Base-by-base conservation (phyloP, 1,140 invertebrate genomes). In the Teleogryllus occipitalis region DNA sequence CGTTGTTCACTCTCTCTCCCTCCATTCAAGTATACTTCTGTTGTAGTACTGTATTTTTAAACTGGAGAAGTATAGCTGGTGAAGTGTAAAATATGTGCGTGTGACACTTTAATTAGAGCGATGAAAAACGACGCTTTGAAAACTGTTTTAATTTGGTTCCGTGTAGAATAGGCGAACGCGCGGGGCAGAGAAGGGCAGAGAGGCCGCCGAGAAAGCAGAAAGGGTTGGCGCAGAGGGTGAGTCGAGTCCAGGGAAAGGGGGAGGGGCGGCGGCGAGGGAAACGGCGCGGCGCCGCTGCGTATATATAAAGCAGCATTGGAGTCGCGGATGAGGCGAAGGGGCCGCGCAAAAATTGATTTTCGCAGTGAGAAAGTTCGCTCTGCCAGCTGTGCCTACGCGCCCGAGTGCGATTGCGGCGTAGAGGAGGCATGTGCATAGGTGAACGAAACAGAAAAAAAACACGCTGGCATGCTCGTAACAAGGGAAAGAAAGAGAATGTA, bases 71-170 rank as follows among this genome's bases (percentile, higher is more conserved):
- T 48, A 77, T 76, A 80, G 48, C 79, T 77, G 76, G 79, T 80
- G 79, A 80, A 80, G 73, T 80, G 79, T 80, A 80, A 77, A 80
- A 80, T 80, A 80, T 80, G 79, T 80, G 79, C 75, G 75, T 77
- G 79, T 80, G 79, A 80, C 79, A 80, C 79, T 80, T 80, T 80
- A 80, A 80, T 80, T 80, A 80, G 79, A 46, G 75, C 8, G 75
- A 77, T 80, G 79, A 80, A 80, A 80, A 80, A 80, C 79, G 79
- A 80, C 73, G 75, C 79, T 80, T 80, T 80, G 79, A 80, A 80
- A 80, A 80, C 79, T 80, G 79, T 80, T 80, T 80, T 80, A 80
- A 80, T 80, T 80, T 80, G 75, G 79, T 80, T 80, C 79, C 22
- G 75, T 77, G 73, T 79, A 65, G 65, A 79, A 79, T 79, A 79